Percentiles rank a stretch among this genome's conserved stretches.
Conservation (phyloP, 2,888 invertebrate species). For the Sycophila texana region DNA sequence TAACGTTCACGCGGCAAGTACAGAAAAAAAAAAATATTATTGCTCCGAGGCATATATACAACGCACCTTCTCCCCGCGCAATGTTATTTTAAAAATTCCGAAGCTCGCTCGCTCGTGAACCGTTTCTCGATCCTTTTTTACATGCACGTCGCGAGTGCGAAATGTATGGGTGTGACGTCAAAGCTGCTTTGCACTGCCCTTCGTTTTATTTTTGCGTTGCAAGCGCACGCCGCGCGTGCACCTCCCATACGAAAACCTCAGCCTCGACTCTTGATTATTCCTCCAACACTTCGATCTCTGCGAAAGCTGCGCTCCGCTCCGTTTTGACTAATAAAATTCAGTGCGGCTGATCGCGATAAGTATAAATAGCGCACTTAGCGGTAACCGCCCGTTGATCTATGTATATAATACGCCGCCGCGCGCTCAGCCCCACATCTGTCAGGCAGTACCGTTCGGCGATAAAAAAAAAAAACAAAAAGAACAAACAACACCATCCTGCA, state of each 20-base stretch:
- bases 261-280: too few relatives aligned
- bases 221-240: background rate
- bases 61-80: background rate
- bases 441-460: too few relatives aligned
- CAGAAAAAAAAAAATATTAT: background rate
- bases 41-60: background rate
- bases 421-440: too few relatives aligned
- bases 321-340: too few relatives aligned
- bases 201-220: conserved; percentile 41
- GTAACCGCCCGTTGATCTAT: background rate
- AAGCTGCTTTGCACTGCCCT: conserved; percentile 19
- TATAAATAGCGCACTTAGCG: background rate
- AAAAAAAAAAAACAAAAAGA: too few relatives aligned
- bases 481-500: too few relatives aligned
- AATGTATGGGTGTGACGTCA: conserved; percentile 38
- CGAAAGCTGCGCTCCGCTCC: too few relatives aligned
- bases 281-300: too few relatives aligned
- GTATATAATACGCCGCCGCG: too few relatives aligned
- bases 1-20: too few relatives aligned
- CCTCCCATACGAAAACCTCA: too few relatives aligned
- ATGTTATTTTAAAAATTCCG: background rate
- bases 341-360: background rate
- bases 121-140: background rate
- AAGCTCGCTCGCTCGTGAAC: background rate
- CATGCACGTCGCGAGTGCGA: conserved; percentile 8